Evolutionary conservation across 2,113 vertebrate species (phyloP), one percentile per base, ranked within the genome.

Genomic region (Nycticryphes semicollaris): DNA sequence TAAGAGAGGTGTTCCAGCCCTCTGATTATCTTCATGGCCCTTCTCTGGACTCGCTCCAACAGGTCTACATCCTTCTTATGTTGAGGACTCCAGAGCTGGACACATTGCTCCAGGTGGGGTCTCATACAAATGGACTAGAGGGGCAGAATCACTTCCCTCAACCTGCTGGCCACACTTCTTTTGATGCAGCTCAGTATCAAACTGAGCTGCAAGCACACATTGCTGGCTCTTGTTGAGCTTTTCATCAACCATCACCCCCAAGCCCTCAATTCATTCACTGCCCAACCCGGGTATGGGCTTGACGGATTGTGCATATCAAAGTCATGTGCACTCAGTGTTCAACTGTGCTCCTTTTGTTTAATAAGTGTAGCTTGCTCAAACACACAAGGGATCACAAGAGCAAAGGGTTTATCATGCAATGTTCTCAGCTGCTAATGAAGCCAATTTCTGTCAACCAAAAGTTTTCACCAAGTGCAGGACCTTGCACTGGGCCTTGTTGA

Each of bases 351-450:
- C 98, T 99, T 64, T 99, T 99, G 97, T 99, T 98, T 94, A 99
- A 99, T 97, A 99, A 98, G 97, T 99, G 99, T 78, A 99, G 99
- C 92, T 97, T 99, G 97, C 97, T 99, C 57, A 98, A 98, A 21
- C 99, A 99, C 8, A 99, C 99, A 10, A 98, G 99, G 18, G 99
- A 99, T 80, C 99, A 99, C 92, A 99, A 99, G 97, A 99, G 96
- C 97, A 98, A 97, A 90, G 99, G 99, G 30, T 96, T 98, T 16
- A 98, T 99, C 91, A 99, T 99, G 99, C 99, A 99, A 98, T 99
- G 99, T 93, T 99, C 99, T 1, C 99, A 99, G 97, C 98, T 99
- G 91, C 98, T 99, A 18, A 98, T 99, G 98, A 99, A 98, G 83
- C 99, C 99, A 9, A 99, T 99, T 79, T 98, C 99, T 5, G 68